Evolutionary conservation across 2,113 vertebrate species (phyloP), one percentile per base, ranked within the genome.

Genomic region (Mirza zaza): DNA sequence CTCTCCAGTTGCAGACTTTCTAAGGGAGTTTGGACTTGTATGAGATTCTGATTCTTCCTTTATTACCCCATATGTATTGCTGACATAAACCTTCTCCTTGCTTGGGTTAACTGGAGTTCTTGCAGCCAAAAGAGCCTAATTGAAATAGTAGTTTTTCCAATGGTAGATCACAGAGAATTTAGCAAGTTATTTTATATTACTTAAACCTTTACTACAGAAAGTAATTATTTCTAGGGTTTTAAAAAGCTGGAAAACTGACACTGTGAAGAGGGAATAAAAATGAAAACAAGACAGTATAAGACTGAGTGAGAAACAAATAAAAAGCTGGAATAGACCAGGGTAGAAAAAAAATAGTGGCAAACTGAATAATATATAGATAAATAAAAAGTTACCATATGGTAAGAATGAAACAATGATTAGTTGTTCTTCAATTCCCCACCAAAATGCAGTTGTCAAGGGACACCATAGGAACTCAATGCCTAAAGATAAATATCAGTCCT

Each of bases 211-310:
- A 75, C 29, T 70, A 63, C 65, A 63, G 90, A 94, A 89, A 90
- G 52, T 89, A 94, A 89, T 57, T 75, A 50, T 36, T 90, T 27
- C 57, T 36, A 65, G 39, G 67, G 45, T 76, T 76, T 76, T 63
- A 79, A 88, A 94, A 77, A 84, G 13, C 63, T 94, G 32, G 61
- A 83, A 83, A 91, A 61, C 5, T 11, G 45, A 21, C 32, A 95
- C 17, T 70, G 73, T 52, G 90, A 73, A 81, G 34, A 95, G 21
- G 70, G 39, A 91, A 87, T 63, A 65, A 94, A 94, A 96, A 71
- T 73, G 14, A 57, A 94, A 81, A 15, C 36, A 94, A 85, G 68
- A 70, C 27, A 79, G 67, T 63, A 93, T 86, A 95, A 83, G 73
- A 55, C 77, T 90, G 39, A 59, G 13, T 50, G 32, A 91, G 50